Evolutionary conservation across 2,888 invertebrate genomes (phyloP), one percentile per base, ranked within the genome.

Genomic region (Tiliacea aurago): DNA sequence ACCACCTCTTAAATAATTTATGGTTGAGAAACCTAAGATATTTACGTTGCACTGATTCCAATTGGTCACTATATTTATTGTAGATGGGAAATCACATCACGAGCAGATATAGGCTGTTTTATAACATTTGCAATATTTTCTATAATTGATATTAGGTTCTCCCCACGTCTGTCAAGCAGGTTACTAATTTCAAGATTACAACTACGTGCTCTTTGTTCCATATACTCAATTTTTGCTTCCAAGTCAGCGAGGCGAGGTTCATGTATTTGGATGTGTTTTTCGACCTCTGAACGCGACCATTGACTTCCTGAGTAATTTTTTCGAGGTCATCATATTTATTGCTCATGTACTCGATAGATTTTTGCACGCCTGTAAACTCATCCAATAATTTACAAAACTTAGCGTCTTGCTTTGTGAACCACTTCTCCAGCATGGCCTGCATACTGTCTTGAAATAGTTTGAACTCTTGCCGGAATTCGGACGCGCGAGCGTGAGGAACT

Each of bases 381-480:
- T 23, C 43, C 11, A 58, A 9, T 37, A 28, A 62, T 47, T 45
- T 28, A 1, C 18, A 9, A 6, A 47, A 62, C 45, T 62, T 62
- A 6, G 18, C 62, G 28, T 62, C 62, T 28, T 62, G 62, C 18
- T 45, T 62, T 10, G 62, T 47, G 28, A 20, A 58, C 58, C 33
- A 58, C 2, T 10, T 58, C 37, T 58, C 58, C 20, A 58, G 11
- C 33, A 58, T 20, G 10, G 58, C 20, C 1, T 6, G 58, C 58
- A 58, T 58, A 37, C 20, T 33, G 3, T 20, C 33, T 23, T 23
- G 55, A 55, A 37, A 58, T 37, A 6, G 2, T 11, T 58, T 58
- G 11, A 58, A 33, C 20, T 58, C 58, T 58, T 58, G 58, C 2
- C 58, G 33, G 20, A 58, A 58, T 20, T 58, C 33, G 11, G 58